A percentile compares a stretch with the other conserved stretches of the same genome.
Evolutionary conservation across 2,888 invertebrate genomes (phyloP).

Genomic region (Oasisia sp.): DNA sequence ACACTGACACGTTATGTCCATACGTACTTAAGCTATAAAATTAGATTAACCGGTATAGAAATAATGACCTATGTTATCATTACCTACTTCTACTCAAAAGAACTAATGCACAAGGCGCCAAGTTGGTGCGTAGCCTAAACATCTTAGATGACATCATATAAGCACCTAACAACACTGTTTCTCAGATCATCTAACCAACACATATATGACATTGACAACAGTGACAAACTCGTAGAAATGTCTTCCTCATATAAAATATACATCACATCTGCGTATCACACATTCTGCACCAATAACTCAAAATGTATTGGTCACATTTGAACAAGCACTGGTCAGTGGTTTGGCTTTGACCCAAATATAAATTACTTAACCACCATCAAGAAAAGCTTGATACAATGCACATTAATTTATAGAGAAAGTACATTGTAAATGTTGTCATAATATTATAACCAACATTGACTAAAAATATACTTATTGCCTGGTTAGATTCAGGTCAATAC

Average conservation of each 20-base stretch:
- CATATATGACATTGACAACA: background rate
- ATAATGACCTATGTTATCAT: constrained; percentile 1
- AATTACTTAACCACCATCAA: background rate
- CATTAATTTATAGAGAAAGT: background rate
- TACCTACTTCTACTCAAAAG: background rate
- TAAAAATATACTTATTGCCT: background rate
- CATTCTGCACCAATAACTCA: background rate
- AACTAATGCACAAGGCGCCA: background rate
- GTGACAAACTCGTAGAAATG: background rate
- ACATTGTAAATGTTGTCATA: background rate
- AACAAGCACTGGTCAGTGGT: background rate
- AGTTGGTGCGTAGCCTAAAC: background rate
- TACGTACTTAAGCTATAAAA: background rate
- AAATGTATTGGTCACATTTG: background rate
- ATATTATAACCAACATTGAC: background rate
- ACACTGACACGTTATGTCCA: constrained; percentile 8
- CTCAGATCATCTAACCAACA: background rate
- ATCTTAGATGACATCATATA: background rate
- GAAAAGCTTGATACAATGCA: background rate
- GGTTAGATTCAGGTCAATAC: background rate
- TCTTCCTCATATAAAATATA: constrained; percentile 13
- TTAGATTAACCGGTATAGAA: background rate
- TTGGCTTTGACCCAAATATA: background rate
- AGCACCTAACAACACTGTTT: background rate
- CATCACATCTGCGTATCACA: background rate